phyloP scores from a whole-genome alignment of 2,797 vertebrate species.

The Champsocephalus gunnari region DNA sequence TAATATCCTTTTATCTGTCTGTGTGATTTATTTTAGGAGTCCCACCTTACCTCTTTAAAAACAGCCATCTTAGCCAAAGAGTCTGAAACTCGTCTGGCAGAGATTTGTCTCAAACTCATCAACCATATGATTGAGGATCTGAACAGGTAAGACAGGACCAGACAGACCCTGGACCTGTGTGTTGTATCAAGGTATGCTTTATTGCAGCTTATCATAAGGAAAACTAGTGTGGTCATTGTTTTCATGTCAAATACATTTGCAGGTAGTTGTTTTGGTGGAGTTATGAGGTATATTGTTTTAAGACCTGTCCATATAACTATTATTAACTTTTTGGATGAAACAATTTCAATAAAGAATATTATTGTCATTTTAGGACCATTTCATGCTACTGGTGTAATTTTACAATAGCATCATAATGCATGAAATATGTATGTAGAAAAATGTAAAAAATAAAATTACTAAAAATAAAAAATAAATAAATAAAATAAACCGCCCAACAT shows the following conservation, averaged over 20 bases:
- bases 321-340: too few relatives aligned
- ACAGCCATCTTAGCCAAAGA: constrained; percentile 89
- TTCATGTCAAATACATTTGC: background rate
- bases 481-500: too few relatives aligned
- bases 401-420: too few relatives aligned
- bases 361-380: too few relatives aligned
- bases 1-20: constrained; percentile 19
- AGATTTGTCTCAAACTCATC: constrained; percentile 91
- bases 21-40: constrained; percentile 66
- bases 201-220: constrained; percentile 3
- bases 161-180: background rate
- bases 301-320: too few relatives aligned
- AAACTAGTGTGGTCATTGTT: background rate
- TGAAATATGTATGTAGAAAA: too few relatives aligned
- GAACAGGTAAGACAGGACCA: constrained; percentile 80
- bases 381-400: too few relatives aligned
- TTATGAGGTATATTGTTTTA: background rate
- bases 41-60: constrained; percentile 84
- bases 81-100: constrained; percentile 82
- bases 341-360: too few relatives aligned
- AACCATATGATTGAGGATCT: constrained; percentile 91
- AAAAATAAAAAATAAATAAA: too few relatives aligned
- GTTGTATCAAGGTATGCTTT: background rate
- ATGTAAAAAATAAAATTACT: too few relatives aligned
- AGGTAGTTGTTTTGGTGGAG: constrained; percentile 7